Evolutionary conservation across 2,113 vertebrate species (phyloP), one percentile per base, ranked within the genome.

Genomic region (Henicopernis longicauda): DNA sequence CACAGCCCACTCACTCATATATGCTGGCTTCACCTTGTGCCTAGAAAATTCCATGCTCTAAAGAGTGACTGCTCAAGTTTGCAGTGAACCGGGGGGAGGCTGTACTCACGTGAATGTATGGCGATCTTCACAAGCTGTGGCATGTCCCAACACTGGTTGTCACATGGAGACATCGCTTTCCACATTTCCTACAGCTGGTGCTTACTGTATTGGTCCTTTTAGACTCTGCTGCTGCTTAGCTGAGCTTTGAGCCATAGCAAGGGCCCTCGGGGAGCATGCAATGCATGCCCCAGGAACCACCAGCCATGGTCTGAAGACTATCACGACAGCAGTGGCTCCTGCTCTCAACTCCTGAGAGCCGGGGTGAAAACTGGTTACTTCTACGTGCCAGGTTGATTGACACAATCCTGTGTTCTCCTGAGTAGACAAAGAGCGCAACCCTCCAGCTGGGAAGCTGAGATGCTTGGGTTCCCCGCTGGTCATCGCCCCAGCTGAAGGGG

Each of bases 81-180:
- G 74, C 38, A 13, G 59, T 20, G 59, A 38, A 26, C 29, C 15
- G 29, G 21, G 29, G 32, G 45, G 23, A 54, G 38, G 76, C 16
- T 47, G 34, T 31, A 22, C 52, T 61, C 34, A 1, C 0, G 1
- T 26, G 45, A 67, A 27, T 0, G 0, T 29, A 5, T 0, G 4
- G n/a, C 1, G 1, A 21, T 16, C 40, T n/a, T 26, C 34, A n/a
- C 0, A 2, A 44, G 44, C 10, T 10, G 44, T n/a, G 32, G 31
- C 27, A 9, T 11, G 16, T 32, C 32, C 18, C 11, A 12, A 38
- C 12, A 5, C 66, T 34, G 52, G 19, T 34, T 16, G 13, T 26
- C 16, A n/a, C 13, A 10, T 10, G 23, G 38, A 59, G 16, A 21
- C 45, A 4, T 32, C 15, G 52, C 52, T 17, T 54, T 54, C 52